Evolutionary conservation across 2,113 vertebrate species (phyloP).

Genomic region (Saguinus imperator): DNA sequence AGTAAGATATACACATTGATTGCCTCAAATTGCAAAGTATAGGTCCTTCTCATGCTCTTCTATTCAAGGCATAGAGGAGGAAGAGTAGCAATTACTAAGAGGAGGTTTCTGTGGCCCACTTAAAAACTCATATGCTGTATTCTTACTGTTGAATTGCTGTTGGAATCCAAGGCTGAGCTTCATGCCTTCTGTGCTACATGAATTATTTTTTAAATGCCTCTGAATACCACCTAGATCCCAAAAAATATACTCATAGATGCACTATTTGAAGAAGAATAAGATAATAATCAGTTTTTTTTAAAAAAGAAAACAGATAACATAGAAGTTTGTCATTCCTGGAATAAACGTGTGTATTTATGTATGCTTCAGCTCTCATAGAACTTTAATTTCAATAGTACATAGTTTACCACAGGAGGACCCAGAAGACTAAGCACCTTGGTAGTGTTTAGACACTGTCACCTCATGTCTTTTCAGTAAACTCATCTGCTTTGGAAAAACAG

Average conservation of each 20-base stretch:
- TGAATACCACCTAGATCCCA: not conserved
- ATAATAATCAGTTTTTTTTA: not conserved
- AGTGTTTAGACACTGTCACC: not conserved
- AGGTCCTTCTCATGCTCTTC: not conserved
- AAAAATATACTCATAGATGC: not conserved
- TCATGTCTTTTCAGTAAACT: constrained; percentile 41
- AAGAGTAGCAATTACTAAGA: constrained; percentile 47
- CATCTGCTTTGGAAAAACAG: constrained; percentile 44
- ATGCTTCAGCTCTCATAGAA: not conserved
- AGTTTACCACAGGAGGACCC: constrained; percentile 1
- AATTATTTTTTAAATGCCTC: not conserved
- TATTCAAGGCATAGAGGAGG: constrained; percentile 54
- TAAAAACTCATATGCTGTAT: constrained; percentile 34
- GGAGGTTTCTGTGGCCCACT: constrained; percentile 28
- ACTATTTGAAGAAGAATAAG: not conserved
- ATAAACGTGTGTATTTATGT: not conserved
- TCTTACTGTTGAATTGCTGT: constrained; percentile 37
- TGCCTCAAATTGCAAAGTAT: constrained; percentile 19
- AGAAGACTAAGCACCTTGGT: not conserved
- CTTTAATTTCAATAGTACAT: constrained; percentile 7
- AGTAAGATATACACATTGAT: not conserved
- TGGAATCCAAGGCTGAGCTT: constrained; percentile 18
- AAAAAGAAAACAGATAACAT: not conserved
- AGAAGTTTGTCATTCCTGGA: not conserved
- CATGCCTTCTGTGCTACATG: not conserved